Evolutionary conservation across 2,113 vertebrate species (phyloP).

Genomic region (Egretta garzetta): DNA sequence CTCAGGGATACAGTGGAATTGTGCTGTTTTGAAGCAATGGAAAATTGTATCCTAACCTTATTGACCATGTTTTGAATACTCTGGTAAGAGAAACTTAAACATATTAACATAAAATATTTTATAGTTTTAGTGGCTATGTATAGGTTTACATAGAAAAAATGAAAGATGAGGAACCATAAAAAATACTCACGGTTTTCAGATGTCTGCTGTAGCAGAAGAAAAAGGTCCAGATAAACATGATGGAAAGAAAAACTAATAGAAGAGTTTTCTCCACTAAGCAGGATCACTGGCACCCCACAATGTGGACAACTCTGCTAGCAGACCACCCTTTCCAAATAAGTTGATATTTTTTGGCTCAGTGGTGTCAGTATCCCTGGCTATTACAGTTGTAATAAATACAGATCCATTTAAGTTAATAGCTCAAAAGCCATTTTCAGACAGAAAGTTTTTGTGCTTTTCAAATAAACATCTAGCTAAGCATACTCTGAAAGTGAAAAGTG

Average conservation of each 20-base stretch:
- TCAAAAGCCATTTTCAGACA: background rate
- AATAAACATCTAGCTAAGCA: background rate
- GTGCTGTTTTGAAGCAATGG: background rate
- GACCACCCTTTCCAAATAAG: background rate
- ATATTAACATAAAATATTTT: background rate
- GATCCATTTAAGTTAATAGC: background rate
- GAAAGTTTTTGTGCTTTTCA: background rate
- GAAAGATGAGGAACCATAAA: background rate
- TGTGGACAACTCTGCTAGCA: background rate
- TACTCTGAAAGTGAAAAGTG: background rate
- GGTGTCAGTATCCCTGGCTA: background rate
- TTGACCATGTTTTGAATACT: background rate
- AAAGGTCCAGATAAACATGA: background rate
- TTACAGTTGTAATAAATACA: background rate
- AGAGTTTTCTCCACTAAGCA: background rate
- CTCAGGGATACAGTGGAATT: background rate
- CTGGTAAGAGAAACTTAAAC: background rate
- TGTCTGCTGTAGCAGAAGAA: background rate
- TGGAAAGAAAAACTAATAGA: background rate
- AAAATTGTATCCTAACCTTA: background rate
- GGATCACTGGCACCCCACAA: background rate
- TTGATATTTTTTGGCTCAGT: background rate
- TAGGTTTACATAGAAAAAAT: background rate
- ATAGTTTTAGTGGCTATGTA: background rate
- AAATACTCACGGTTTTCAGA: background rate